Evolutionary conservation across 1,140 invertebrate genomes (phyloP).

Genomic region (Papilio dardanus): DNA sequence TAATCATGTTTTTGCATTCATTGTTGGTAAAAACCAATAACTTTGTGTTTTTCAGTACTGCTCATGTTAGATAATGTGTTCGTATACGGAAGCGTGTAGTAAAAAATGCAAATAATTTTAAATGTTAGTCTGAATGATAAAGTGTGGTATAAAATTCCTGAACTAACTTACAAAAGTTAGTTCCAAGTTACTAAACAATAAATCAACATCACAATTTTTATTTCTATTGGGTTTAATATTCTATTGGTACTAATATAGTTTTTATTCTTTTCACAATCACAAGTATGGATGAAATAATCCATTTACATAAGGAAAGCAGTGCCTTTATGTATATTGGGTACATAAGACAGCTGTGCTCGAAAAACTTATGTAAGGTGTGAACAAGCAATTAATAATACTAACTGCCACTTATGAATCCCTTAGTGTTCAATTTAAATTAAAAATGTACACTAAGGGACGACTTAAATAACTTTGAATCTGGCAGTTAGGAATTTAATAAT

Average conservation of each 20-base stretch:
- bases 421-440: neutral
- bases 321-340: conserved; percentile 67
- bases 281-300: conserved; percentile 42
- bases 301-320: conserved; percentile 64
- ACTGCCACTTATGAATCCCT: neutral
- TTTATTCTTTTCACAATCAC: conserved; percentile 38
- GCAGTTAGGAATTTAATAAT: conserved; percentile 36
- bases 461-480: neutral
- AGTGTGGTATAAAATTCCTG: no score
- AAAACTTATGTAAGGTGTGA: conserved; percentile 38
- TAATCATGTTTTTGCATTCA: no score
- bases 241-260: neutral
- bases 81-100: neutral
- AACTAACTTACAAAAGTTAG: neutral
- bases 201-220: conserved; percentile 2
- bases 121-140: neutral
- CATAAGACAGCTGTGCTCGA: conserved; percentile 32
- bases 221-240: neutral
- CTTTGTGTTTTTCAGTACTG: no score
- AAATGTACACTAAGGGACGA: neutral
- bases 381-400: neutral
- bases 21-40: no score
- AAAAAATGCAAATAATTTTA: neutral
- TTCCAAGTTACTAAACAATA: neutral
- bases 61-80: neutral